A percentile compares a stretch with the other conserved stretches of the same genome.
Evolutionary conservation across 2,113 vertebrate genomes (phyloP).

Genomic region (Archocentrus centrarchus): DNA sequence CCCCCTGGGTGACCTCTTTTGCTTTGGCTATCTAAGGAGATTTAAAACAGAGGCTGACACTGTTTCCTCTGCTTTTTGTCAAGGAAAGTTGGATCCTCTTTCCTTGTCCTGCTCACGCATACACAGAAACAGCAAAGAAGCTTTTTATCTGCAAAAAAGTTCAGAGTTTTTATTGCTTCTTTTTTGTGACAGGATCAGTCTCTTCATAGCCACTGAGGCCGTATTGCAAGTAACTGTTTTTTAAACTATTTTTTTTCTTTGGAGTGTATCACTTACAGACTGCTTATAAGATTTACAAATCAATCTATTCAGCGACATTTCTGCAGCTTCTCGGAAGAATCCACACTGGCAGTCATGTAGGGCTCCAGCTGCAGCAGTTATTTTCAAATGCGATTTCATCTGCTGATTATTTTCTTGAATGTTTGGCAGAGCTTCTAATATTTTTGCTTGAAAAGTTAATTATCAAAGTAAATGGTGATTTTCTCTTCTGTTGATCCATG

Average conservation of each 20-base stretch:
- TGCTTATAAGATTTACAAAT: neutral
- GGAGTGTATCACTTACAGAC: neutral
- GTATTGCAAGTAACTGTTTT: neutral
- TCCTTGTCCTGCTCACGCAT: neutral
- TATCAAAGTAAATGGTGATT: neutral
- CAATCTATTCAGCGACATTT: too few species aligned
- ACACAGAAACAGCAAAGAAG: neutral
- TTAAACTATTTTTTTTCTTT: neutral
- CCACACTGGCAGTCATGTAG: neutral
- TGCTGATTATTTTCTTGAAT: neutral
- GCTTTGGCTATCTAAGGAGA: slow-evolving; percentile 43
- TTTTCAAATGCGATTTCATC: neutral
- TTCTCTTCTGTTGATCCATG: neutral
- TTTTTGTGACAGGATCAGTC: neutral
- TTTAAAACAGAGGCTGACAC: slow-evolving; percentile 30
- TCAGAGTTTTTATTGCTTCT: neutral
- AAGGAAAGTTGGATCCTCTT: neutral
- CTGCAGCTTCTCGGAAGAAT: neutral
- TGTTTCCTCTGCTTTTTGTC: slow-evolving; percentile 35
- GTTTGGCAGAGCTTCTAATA: neutral
- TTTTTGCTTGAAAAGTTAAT: neutral
- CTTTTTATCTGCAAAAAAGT: slow-evolving; percentile 6
- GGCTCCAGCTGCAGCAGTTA: neutral
- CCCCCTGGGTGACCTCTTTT: slow-evolving; percentile 56
- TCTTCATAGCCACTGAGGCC: neutral